Conservation (phyloP, 2,888 invertebrate species). For the Philhelius pedissequus region DNA sequence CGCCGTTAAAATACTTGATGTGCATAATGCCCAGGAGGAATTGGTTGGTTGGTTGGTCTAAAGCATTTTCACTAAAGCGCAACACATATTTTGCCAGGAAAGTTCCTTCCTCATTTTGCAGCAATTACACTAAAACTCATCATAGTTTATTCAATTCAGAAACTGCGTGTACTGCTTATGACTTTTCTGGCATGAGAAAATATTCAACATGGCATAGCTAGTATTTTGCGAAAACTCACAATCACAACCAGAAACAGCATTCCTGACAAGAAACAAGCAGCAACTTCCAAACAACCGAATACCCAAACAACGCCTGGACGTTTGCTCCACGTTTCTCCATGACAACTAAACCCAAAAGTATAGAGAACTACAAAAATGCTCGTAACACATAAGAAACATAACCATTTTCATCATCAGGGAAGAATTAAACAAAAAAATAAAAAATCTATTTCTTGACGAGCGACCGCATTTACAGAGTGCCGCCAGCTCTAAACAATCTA, state of each 20-base stretch:
- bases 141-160: slow-evolving; percentile 4
- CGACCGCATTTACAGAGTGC: slow-evolving; percentile 48
- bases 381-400: slow-evolving; percentile 13
- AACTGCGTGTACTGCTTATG: slow-evolving; percentile 8
- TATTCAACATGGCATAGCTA: neutral
- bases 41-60: too few species aligned
- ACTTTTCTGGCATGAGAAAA: neutral
- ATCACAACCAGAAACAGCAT: slow-evolving; percentile 4
- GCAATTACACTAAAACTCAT: neutral
- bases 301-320: neutral
- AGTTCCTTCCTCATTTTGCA: too few species aligned
- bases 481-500: slow-evolving; percentile 29
- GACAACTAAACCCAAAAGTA: neutral
- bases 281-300: neutral
- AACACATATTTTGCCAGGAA: neutral
- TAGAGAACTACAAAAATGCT: neutral
- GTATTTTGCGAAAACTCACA: neutral
- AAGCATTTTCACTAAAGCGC: neutral
- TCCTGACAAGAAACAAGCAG: slow-evolving; percentile 3
- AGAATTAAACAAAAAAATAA: slow-evolving; percentile 24
- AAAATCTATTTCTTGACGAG: slow-evolving; percentile 9
- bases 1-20: too few species aligned
- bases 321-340: neutral
- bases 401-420: slow-evolving; percentile 7
- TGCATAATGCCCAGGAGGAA: too few species aligned